Base-by-base conservation (phyloP, 2,888 invertebrate genomes). In the Melolontha melolontha region DNA sequence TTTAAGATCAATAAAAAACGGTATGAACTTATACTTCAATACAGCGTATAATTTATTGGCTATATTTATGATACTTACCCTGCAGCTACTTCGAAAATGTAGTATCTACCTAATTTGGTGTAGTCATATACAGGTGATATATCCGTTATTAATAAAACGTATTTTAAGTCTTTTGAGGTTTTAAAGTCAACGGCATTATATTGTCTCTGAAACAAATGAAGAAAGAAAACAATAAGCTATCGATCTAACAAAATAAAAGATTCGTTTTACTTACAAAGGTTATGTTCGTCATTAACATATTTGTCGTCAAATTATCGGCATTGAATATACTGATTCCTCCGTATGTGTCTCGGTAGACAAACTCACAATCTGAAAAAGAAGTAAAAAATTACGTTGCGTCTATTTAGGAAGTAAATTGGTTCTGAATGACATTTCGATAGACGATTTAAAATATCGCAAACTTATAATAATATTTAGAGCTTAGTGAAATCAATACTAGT, bases 321-420 rank as follows among this genome's bases (percentile, higher is more conserved):
- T 93, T 91, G 84, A 92, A 90, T 72, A 94, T 86, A 47, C 92
- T 90, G 63, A 95, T 87, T 8, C 93, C 93, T 0, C 93, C 93
- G 82, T 91, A 88, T 41, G 89, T 85, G 83, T 94, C 92, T 70
- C 90, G 86, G 84, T 89, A 94, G 70, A 93, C 90, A 79, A 94
- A 86, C 82, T 94, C 93, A 73, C 88, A 87, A 77, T 92, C 94
- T 93, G 87, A 0, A 87, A 87, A 70, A 75, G 73, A 78, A 74
- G 72, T n/a, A n/a, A n/a, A 63, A 62, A 69, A 17, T 51, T 49
- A 1, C 27, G 22, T 16, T 16, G 14, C 16, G 16, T 16, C 8
- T 17, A 8, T 14, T 17, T 5, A 10, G 17, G 17, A 47, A 47
- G 2, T 6, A n/a, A n/a, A 16, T 47, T 47, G n/a, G n/a, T n/a